These are phyloP conservation scores for Drosophila merina DNA, from an alignment of 2,888 invertebrate genomes.

Conservation along the genomic window DNA sequence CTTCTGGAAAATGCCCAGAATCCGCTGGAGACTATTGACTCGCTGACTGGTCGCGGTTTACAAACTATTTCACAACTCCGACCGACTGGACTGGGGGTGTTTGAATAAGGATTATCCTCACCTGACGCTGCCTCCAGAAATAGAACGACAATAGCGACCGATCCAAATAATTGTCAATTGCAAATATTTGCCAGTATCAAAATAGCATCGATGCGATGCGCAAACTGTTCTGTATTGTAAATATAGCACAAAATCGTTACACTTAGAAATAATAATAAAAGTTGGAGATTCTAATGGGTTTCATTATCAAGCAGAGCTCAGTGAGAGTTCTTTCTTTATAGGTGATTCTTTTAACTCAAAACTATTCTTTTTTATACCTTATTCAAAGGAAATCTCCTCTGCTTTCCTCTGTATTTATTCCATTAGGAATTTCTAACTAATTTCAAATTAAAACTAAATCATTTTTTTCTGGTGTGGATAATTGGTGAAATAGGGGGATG, in stretches of 20 bases:
- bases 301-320: no score
- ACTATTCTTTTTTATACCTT: no score
- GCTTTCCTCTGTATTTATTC: no score
- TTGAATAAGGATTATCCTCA: slow-evolving; percentile 51
- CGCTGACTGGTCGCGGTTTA: slow-evolving; percentile 28
- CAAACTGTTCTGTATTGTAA: slow-evolving; percentile 63
- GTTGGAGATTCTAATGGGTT: not conserved
- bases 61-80: slow-evolving; percentile 39
- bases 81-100: slow-evolving; percentile 37
- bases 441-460: not conserved
- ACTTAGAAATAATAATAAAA: not conserved
- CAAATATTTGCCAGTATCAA: slow-evolving; percentile 75
- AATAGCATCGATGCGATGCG: slow-evolving; percentile 74
- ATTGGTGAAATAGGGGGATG: slow-evolving; percentile 7
- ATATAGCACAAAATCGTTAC: slow-evolving; percentile 37
- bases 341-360: not conserved
- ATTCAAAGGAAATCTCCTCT: no score
- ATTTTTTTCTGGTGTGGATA: slow-evolving; percentile 5
- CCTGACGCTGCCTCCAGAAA: slow-evolving; percentile 31
- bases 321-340: no score
- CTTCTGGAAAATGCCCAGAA: slow-evolving; percentile 71
- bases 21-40: slow-evolving; percentile 26
- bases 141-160: slow-evolving; percentile 25
- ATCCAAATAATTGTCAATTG: slow-evolving; percentile 60
- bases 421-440: no score